These are phyloP conservation scores for Parasteatoda lunata DNA, from an alignment of 2,888 invertebrate species.

Conservation along the genomic window DNA sequence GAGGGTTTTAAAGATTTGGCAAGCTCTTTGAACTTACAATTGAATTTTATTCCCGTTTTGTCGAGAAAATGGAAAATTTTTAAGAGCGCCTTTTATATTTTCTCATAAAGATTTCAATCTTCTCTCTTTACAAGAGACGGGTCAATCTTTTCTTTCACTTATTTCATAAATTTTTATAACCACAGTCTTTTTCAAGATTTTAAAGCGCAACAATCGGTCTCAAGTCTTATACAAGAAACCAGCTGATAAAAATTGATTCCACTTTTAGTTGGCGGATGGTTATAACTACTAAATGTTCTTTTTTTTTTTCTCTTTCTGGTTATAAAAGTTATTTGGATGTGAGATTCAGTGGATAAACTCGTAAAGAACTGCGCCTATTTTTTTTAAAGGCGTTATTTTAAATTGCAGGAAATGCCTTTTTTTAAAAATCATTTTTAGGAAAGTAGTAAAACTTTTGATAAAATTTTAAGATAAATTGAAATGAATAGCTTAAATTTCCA, in stretches of 20 bases:
- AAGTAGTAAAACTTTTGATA: not conserved
- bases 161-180: slow-evolving; percentile 48
- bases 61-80: slow-evolving; percentile 50
- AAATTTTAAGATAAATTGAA: not conserved
- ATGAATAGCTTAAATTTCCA: not conserved
- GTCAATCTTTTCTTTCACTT: slow-evolving; percentile 34
- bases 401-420: no score
- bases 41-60: slow-evolving; percentile 31
- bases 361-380: not conserved
- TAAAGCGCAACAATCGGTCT: slow-evolving; percentile 22
- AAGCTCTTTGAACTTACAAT: slow-evolving; percentile 9
- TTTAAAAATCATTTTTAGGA: not conserved
- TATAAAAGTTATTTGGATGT: slow-evolving; percentile 12
- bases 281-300: slow-evolving; percentile 41
- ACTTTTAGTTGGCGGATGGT: slow-evolving; percentile 39
- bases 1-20: not conserved
- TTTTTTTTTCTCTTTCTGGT: not conserved
- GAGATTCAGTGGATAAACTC: not conserved
- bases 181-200: slow-evolving; percentile 25
- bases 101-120: slow-evolving; percentile 59
- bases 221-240: not conserved
- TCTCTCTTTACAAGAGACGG: slow-evolving; percentile 1
- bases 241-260: slow-evolving; percentile 31
- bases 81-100: slow-evolving; percentile 41
- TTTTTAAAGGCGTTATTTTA: no score